phyloP scores from a whole-genome alignment of 2,888 invertebrate species.

The Nomada ruficornis region DNA sequence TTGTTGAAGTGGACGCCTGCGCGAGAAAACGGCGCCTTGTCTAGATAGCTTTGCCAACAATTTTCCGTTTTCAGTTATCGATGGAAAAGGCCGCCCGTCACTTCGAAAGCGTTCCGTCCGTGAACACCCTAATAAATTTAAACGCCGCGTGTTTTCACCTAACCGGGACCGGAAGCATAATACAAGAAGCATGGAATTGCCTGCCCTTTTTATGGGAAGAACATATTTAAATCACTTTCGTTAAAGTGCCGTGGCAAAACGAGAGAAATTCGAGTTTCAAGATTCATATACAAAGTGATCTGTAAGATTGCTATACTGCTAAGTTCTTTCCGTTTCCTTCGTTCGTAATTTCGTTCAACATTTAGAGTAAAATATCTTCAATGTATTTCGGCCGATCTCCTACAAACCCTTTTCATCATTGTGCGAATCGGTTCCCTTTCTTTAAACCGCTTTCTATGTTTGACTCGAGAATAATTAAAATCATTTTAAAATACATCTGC shows the following conservation, averaged over 20 bases:
- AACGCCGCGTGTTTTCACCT: neutral
- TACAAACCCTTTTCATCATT: neutral
- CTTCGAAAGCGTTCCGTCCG: slow-evolving; percentile 36
- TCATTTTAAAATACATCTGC: neutral
- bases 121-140: slow-evolving; percentile 7
- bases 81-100: slow-evolving; percentile 65
- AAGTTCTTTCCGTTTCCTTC: neutral
- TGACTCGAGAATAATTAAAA: neutral
- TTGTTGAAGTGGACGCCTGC: slow-evolving; percentile 64
- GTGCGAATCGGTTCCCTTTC: neutral
- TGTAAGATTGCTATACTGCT: neutral
- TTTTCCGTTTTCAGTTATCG: slow-evolving; percentile 75
- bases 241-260: neutral
- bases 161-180: neutral
- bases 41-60: slow-evolving; percentile 37
- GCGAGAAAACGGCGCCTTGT: slow-evolving; percentile 64
- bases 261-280: neutral
- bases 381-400: neutral
- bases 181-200: neutral
- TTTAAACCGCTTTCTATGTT: neutral
- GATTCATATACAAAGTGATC: slow-evolving; percentile 3
- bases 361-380: too few relatives aligned
- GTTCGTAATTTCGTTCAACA: too few relatives aligned
- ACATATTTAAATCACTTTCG: neutral
- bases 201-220: neutral